phyloP scores from a whole-genome alignment of 2,113 vertebrate species.

The Eulacestoma nigropectus region DNA sequence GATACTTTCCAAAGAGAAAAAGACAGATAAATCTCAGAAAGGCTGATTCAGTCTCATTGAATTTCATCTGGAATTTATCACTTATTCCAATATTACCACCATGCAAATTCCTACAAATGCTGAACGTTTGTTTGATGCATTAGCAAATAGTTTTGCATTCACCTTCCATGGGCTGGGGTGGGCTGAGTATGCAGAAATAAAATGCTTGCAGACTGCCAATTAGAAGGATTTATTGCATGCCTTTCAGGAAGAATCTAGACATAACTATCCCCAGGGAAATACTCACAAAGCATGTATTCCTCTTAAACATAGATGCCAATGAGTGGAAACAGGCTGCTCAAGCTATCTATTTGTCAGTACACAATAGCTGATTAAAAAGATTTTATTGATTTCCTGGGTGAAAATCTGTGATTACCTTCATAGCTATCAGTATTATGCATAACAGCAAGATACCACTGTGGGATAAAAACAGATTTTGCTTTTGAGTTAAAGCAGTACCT shows the following conservation, averaged over 20 bases:
- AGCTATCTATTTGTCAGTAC: not conserved
- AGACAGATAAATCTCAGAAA: not conserved
- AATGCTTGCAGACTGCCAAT: slow-evolving; percentile 15
- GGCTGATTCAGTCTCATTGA: not conserved
- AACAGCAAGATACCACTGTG: not conserved
- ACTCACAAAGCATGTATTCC: not conserved
- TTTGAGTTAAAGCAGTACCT: not conserved
- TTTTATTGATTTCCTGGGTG: not conserved
- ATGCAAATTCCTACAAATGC: not conserved
- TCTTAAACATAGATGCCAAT: not conserved
- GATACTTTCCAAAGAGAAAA: not conserved
- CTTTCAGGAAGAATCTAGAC: not conserved
- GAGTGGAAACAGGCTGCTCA: not conserved
- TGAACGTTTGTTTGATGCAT: not conserved
- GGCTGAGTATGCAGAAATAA: slow-evolving; percentile 32
- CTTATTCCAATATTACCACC: not conserved
- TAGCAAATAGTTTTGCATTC: not conserved
- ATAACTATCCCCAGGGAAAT: not conserved
- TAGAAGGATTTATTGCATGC: slow-evolving; percentile 50
- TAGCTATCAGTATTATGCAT: not conserved
- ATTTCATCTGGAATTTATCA: slow-evolving; percentile 20
- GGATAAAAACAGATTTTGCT: not conserved
- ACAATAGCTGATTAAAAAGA: not conserved
- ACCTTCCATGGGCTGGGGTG: not conserved
- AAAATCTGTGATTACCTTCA: not conserved